These are phyloP conservation scores for Littorina saxatilis DNA, from an alignment of 1,140 invertebrate species.

Conservation along the genomic window DNA sequence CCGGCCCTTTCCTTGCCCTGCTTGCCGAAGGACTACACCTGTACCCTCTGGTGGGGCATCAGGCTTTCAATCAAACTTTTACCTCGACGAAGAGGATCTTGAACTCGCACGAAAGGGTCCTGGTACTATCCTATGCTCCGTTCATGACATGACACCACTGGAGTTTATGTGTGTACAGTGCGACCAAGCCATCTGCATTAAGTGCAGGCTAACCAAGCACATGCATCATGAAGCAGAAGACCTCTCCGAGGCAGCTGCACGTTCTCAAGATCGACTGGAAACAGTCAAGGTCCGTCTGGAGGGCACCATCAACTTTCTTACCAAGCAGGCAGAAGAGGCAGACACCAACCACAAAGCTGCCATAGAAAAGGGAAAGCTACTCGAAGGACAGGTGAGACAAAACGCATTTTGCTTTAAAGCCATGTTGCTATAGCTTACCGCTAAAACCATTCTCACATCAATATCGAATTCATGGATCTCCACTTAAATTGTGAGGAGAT, in stretches of 20 bases:
- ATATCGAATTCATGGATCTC: too few relatives aligned
- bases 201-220: constrained; percentile 22
- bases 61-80: neutral
- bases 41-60: neutral
- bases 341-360: neutral
- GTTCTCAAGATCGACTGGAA: neutral
- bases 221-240: neutral
- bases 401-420: too few relatives aligned
- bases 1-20: neutral
- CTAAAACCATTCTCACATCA: too few relatives aligned
- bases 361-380: neutral
- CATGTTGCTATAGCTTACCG: too few relatives aligned
- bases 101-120: neutral
- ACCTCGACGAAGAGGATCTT: constrained; percentile 13
- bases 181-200: constrained; percentile 4
- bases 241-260: neutral
- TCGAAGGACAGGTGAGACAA: neutral
- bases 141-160: neutral
- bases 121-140: neutral
- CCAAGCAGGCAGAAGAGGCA: neutral
- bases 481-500: too few relatives aligned
- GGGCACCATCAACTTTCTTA: neutral
- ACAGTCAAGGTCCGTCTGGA: neutral
- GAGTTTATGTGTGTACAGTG: neutral
- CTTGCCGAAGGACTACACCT: neutral